Conservation (phyloP, 2,113 vertebrate species). For the Brienomyrus longianalis region DNA sequence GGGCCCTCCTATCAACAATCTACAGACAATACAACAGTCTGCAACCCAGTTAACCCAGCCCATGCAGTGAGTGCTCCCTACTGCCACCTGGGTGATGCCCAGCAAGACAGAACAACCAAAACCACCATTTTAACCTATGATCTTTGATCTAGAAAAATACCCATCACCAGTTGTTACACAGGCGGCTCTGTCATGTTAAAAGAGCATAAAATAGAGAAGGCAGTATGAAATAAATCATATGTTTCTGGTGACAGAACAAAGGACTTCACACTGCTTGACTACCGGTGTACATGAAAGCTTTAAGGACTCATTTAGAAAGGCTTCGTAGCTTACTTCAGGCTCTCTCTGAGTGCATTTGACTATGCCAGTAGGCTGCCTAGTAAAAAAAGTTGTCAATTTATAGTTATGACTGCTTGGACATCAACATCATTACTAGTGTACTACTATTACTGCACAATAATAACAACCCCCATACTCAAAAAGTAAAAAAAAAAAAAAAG, state of each 20-base stretch:
- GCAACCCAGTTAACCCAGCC: neutral
- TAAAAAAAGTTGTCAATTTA: neutral
- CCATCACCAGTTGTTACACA: neutral
- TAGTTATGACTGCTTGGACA: neutral
- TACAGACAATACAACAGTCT: neutral
- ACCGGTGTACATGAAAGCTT: neutral
- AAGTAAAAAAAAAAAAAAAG: neutral
- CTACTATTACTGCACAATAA: neutral
- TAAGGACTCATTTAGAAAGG: neutral
- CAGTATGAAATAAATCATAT: neutral
- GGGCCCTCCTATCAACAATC: neutral
- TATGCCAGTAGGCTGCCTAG: neutral
- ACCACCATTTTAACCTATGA: conserved; percentile 1
- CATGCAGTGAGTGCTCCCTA: neutral
- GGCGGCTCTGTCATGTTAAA: neutral
- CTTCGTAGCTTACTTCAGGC: neutral
- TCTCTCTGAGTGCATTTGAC: neutral
- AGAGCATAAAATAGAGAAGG: neutral
- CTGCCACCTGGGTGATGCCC: neutral
- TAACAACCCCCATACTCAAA: neutral
- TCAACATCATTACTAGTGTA: neutral
- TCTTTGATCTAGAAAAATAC: neutral
- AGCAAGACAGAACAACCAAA: neutral
- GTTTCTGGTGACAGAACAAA: neutral
- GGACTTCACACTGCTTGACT: neutral